phyloP scores from a whole-genome alignment of 2,888 invertebrate species.

The Ennomos fuscantarius region DNA sequence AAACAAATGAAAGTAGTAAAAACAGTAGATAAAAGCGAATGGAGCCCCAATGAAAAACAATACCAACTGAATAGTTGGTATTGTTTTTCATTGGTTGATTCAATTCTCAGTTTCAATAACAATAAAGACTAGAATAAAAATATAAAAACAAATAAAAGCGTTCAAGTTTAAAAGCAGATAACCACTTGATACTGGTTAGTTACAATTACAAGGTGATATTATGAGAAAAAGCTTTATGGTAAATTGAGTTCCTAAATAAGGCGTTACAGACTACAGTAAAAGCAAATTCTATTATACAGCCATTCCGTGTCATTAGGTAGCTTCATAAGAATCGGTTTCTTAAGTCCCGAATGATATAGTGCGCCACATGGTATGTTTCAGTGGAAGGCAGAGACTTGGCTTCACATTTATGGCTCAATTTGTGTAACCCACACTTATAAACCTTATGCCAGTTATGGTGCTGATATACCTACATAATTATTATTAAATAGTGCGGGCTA shows the following conservation, averaged over 20 bases:
- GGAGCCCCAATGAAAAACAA: slow-evolving; percentile 6
- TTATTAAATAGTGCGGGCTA: too few species aligned
- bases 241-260: slow-evolving; percentile 19
- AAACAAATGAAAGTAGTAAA: slow-evolving; percentile 4
- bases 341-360: slow-evolving; percentile 63
- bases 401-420: not conserved
- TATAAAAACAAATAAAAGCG: slow-evolving; percentile 1
- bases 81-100: too few species aligned
- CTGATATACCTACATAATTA: too few species aligned
- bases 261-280: slow-evolving; percentile 11
- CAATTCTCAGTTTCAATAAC: slow-evolving; percentile 2
- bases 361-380: slow-evolving; percentile 68
- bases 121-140: slow-evolving; percentile 5
- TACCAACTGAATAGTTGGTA: too few species aligned
- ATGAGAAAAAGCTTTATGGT: slow-evolving; percentile 8
- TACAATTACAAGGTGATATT: not conserved
- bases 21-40: slow-evolving; percentile 5
- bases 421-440: not conserved
- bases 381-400: slow-evolving; percentile 14
- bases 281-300: slow-evolving; percentile 59
- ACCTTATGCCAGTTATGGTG: not conserved
- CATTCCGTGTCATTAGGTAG: slow-evolving; percentile 63
- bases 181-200: not conserved
- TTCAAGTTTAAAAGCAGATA: slow-evolving; percentile 5
- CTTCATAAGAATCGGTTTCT: slow-evolving; percentile 62